A percentile compares a stretch with the other conserved stretches of the same genome.
phyloP scores from a whole-genome alignment of 2,113 vertebrate species.

The Chionis minor region DNA sequence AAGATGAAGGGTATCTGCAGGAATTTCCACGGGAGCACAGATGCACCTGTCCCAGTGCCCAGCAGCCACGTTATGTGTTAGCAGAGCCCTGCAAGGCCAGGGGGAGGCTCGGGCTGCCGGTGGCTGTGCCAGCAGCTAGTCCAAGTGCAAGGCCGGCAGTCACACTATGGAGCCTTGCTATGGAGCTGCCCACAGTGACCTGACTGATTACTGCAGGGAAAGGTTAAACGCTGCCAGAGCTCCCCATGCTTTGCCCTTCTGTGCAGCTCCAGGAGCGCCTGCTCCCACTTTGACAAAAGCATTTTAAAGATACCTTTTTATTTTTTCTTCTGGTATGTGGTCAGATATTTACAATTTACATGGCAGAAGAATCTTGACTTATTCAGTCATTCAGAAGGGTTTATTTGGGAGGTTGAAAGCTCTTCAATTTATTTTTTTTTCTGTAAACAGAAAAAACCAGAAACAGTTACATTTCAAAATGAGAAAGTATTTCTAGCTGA shows the following conservation, averaged over 20 bases:
- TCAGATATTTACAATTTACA: neutral
- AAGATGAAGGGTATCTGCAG: neutral
- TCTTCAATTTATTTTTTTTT: neutral
- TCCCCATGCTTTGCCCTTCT: neutral
- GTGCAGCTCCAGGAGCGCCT: neutral
- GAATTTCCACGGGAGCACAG: neutral
- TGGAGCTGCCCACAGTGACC: neutral
- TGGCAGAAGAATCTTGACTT: neutral
- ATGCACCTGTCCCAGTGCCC: neutral
- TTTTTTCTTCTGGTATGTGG: neutral
- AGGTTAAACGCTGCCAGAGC: neutral
- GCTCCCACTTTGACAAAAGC: neutral
- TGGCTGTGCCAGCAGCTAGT: neutral
- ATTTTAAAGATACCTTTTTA: neutral
- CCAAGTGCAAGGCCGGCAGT: neutral
- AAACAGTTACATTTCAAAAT: neutral
- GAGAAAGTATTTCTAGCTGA: neutral
- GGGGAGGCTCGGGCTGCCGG: neutral
- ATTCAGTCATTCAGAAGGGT: neutral
- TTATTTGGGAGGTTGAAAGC: neutral
- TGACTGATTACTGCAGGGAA: neutral
- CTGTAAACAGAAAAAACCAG: neutral
- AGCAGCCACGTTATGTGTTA: rapidly evolving
- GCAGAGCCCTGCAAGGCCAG: neutral
- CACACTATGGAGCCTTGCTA: rapidly evolving